Base-by-base conservation (phyloP, 2,888 invertebrate genomes). In the Apamea crenata region DNA sequence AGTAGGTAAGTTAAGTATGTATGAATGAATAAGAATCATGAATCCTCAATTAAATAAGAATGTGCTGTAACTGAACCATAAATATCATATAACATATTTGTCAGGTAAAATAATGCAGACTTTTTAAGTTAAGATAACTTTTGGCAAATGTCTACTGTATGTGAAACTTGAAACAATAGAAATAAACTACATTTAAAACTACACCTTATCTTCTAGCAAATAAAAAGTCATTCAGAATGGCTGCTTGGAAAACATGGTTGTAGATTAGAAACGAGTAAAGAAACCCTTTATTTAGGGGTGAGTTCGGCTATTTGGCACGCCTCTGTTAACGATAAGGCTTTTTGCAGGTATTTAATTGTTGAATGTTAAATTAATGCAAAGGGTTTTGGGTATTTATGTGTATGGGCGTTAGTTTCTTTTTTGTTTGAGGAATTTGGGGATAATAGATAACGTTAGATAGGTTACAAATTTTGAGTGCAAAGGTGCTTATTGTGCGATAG, bases 301-400 rank as follows among this genome's bases (percentile, higher is more conserved):
- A 76, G 7, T 70, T 81, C 21, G 47, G 40, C 47, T 36, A 29
- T 68, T 78, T 77, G 72, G 66, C 56, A 40, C 50, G 63, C 66
- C 78, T 70, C n/a, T 73, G 84, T 63, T 32, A 67, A 53, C 44
- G 81, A 80, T 84, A 82, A 80, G 70, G 80, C 65, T 53, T 79
- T 78, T 84, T 84, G 44, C 59, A 53, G 84, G 70, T 78, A 70
- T 79, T 81, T 78, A 66, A 44, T 47, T 21, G 56, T 78, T 44
- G 21, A 66, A 61, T 25, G 82, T 50, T 67, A 36, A 65, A 71
- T 71, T 44, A 65, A 59, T 81, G 29, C n/a, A 69, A 71, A 84
- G 36, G 53, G 47, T 65, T 76, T 56, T 16, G 10, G 36, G 36
- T 65, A 76, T 29, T 65, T 74, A 65, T 53, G 18, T 25, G 1